phyloP scores from a whole-genome alignment of 2,113 vertebrate species.

The Pangasianodon gigas region DNA sequence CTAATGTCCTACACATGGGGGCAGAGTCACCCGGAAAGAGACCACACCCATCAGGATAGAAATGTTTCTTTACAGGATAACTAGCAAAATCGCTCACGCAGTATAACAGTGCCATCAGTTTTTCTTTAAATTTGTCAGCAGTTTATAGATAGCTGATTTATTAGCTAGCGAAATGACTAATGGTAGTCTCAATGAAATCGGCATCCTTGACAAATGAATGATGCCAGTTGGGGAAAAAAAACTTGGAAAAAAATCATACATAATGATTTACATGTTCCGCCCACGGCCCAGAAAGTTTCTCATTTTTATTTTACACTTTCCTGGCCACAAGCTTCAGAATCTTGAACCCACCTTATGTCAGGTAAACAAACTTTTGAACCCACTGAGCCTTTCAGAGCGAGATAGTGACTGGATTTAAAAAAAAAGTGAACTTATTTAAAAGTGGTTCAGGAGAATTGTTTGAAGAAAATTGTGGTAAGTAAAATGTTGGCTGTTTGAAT shows the following conservation, averaged over 20 bases:
- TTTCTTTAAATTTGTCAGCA: neutral
- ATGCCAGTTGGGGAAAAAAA: neutral
- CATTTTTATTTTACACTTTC: neutral
- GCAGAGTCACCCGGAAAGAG: neutral
- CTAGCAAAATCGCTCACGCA: neutral
- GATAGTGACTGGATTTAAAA: neutral
- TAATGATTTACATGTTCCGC: neutral
- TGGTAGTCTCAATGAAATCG: neutral
- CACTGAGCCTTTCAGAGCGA: neutral
- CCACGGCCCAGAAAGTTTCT: neutral
- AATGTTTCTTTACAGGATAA: neutral
- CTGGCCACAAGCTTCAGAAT: neutral
- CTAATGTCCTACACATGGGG: neutral
- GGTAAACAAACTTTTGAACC: too few relatives aligned
- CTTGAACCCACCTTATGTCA: neutral
- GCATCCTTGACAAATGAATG: neutral
- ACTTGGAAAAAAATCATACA: neutral
- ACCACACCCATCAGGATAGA: neutral
- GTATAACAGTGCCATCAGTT: neutral
- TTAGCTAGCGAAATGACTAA: neutral
- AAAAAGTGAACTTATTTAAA: neutral
- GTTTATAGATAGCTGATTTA: neutral
- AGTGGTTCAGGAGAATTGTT: neutral
- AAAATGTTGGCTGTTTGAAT: neutral
- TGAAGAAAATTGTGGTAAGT: neutral